Percentiles rank a stretch among this genome's conserved stretches.
Evolutionary conservation across 2,797 vertebrate genomes (phyloP).

Genomic region (Danio choprae): DNA sequence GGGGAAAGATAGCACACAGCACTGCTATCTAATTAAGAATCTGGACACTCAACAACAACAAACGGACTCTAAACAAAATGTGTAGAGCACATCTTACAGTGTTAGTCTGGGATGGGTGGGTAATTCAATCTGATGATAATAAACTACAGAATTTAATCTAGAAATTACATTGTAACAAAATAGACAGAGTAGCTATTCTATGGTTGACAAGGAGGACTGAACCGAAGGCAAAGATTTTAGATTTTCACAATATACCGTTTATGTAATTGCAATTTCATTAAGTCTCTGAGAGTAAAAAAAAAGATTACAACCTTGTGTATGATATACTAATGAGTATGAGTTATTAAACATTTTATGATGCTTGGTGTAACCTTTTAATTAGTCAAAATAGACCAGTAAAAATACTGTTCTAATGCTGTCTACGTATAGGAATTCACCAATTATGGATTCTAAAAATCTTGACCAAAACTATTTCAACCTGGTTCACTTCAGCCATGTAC

Average conservation of each 20-base stretch:
- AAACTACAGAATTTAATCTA: conserved; percentile 19
- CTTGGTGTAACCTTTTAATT: no score
- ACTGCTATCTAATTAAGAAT: conserved; percentile 75
- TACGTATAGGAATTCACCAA: no score
- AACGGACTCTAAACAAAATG: conserved; percentile 60
- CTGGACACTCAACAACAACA: conserved; percentile 61
- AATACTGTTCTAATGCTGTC: no score
- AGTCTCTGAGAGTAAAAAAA: no score
- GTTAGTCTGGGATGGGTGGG: conserved; percentile 30
- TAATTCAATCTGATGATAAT: conserved; percentile 16
- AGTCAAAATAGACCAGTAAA: no score
- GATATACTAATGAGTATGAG: background rate
- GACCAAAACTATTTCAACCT: no score
- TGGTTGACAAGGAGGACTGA: background rate
- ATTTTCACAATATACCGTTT: background rate
- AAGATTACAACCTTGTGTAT: no score
- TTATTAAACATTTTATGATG: background rate
- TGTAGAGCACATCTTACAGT: conserved; percentile 22
- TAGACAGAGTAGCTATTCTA: background rate
- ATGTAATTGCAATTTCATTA: no score
- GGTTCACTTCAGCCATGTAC: no score
- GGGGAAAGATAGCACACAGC: conserved; percentile 65
- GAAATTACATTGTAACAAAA: conserved; percentile 49
- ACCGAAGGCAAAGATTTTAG: background rate
- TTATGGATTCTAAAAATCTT: no score